Evolutionary conservation across 2,888 invertebrate genomes (phyloP), one percentile per base, ranked within the genome.

Genomic region (Galeruca laticollis): DNA sequence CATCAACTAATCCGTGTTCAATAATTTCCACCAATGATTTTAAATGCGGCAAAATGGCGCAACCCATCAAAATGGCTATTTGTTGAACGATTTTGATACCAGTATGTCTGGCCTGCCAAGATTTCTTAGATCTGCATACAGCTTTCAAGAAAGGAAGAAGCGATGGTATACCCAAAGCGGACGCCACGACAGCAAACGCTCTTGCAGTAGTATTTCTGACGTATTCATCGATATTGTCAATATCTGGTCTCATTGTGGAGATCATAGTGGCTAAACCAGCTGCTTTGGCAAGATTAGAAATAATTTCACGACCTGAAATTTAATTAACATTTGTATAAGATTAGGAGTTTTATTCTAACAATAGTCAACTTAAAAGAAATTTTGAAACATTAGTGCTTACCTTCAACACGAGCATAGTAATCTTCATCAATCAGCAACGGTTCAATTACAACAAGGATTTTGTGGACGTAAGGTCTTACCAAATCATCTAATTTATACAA

Each of bases 11-110:
- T 62, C 97, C 99, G 84, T 99, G 98, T 86, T 99, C 99, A 83
- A 99, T 99, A 84, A 99, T 99, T 88, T 99, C 99, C 9, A 99
- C 99, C 69, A 99, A 89, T 59, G 95, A 96, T 85, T 98, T 97
- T 64, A 99, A 89, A 89, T 99, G 99, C 0, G 99, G 99, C 75
- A 99, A 87, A 79, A 99, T 99, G 33, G 99, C 99, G 84, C 99
- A 99, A 8, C 99, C 99, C 98, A 99, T 99, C 33, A 99, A 88
- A 82, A 99, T 99, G 56, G 99, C 98, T 77, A 99, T 99, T 88
- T 99, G 99, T 84, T 99, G 99, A 0, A 99, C 99, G 83, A 99
- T 99, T 88, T 99, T 99, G 73, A 99, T 99, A 83, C 99, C 99
- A 4, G 98, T 99, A 85, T 99, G 99, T 15, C 94, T 88, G 2